phyloP scores from a whole-genome alignment of 2,888 invertebrate species.

The Poecilus cupreus region DNA sequence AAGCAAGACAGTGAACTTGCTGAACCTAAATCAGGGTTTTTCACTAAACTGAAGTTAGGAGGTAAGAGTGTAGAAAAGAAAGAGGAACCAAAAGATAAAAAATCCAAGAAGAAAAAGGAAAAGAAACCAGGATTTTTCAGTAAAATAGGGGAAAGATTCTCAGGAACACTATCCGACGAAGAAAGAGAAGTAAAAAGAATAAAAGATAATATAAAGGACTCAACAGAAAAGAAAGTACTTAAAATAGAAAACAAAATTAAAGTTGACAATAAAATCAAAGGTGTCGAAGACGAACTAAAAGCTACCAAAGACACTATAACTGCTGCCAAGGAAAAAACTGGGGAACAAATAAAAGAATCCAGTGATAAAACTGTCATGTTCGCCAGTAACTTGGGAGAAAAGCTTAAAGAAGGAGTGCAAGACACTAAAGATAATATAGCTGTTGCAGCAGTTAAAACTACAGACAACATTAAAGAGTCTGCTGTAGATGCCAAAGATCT shows the following conservation, averaged over 20 bases:
- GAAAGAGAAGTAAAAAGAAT: conserved; percentile 46
- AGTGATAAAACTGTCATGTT: conserved; percentile 57
- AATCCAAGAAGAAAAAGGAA: conserved; percentile 53
- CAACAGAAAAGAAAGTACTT: conserved; percentile 26
- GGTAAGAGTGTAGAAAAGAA: conserved; percentile 34
- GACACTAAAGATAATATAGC: conserved; percentile 25
- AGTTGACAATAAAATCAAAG: conserved; percentile 42
- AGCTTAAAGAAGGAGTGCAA: conserved; percentile 3
- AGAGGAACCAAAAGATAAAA: conserved; percentile 57
- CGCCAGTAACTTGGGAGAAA: conserved; percentile 37
- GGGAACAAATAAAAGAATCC: conserved; percentile 36
- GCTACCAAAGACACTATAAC: conserved; percentile 32
- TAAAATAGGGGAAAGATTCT: conserved; percentile 59
- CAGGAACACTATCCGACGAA: conserved; percentile 54
- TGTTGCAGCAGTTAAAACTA: not conserved
- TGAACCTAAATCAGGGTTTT: conserved; percentile 47
- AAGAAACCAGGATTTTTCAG: conserved; percentile 58
- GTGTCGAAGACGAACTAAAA: conserved; percentile 59
- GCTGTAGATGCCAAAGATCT: conserved; percentile 70
- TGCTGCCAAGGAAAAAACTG: not conserved
- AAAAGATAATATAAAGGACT: conserved; percentile 40
- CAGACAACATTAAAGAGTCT: conserved; percentile 5
- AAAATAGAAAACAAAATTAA: conserved; percentile 48
- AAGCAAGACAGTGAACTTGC: not conserved
- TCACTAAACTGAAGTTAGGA: conserved; percentile 44